Conservation (phyloP, 2,113 vertebrate species). For the Alligator sinensis region DNA sequence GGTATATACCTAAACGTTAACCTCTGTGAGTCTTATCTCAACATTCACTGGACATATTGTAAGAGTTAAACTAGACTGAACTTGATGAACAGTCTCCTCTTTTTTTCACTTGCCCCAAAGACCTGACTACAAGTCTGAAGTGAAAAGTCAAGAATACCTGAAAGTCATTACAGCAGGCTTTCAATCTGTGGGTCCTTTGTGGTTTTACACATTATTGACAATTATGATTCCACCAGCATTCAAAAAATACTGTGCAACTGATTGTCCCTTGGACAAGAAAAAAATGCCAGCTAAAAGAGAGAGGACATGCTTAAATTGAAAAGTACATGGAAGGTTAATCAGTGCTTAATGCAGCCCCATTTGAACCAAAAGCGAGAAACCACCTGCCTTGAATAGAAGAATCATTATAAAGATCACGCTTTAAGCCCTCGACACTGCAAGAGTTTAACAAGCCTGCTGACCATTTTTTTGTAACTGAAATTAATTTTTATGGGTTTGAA, state of each 20-base stretch:
- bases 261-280: neutral
- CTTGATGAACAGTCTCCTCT: neutral
- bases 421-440: neutral
- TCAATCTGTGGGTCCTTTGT: neutral
- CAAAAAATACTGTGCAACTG: neutral
- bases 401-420: neutral
- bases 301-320: neutral
- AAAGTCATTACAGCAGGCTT: neutral
- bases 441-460: neutral
- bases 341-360: neutral
- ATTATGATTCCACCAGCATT: neutral
- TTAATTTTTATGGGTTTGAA: neutral
- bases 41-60: neutral
- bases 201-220: neutral
- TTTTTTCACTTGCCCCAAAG: neutral
- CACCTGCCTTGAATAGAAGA: neutral
- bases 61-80: neutral
- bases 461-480: neutral
- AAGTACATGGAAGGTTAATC: neutral
- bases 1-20: neutral
- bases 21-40: neutral
- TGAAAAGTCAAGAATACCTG: neutral
- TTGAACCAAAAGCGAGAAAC: neutral
- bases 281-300: rapidly evolving
- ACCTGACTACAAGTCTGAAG: neutral